Conservation (phyloP, 2,113 vertebrate genomes). For the Poeciliopsis retropinna region DNA sequence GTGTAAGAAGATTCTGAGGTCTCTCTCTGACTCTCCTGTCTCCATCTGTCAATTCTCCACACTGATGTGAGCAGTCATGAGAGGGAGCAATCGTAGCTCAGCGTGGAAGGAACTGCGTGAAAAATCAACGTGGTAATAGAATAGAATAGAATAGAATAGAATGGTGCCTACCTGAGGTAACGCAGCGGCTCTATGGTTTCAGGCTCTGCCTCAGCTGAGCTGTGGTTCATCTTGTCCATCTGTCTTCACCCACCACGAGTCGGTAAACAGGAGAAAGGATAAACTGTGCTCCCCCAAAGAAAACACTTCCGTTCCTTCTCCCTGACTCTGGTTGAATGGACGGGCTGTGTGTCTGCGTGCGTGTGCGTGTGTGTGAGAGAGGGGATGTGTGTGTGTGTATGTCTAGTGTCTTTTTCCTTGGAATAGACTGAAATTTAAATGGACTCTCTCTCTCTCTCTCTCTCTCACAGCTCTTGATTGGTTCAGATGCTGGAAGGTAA, state of each 20-base stretch:
- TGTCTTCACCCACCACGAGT: constrained; percentile 47
- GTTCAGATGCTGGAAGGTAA: constrained; percentile 50
- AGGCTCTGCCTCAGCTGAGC: constrained; percentile 76
- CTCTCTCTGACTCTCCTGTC: constrained; percentile 4
- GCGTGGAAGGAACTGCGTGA: too few species aligned
- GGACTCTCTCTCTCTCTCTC: constrained; percentile 13
- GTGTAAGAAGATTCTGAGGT: neutral
- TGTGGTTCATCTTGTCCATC: constrained; percentile 82
- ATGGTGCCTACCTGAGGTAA: constrained; percentile 79
- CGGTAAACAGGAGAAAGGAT: constrained; percentile 42
- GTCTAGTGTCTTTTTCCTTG: constrained; percentile 10
- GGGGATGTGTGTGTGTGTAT: constrained; percentile 27
- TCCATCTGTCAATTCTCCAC: constrained; percentile 1
- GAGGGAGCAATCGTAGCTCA: too few species aligned
- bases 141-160: neutral
- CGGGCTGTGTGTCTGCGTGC: constrained; percentile 20
- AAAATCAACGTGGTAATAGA: neutral
- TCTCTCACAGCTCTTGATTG: constrained; percentile 50
- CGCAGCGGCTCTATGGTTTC: constrained; percentile 80
- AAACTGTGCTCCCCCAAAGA: constrained; percentile 45
- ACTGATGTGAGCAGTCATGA: neutral
- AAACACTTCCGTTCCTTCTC: constrained; percentile 44
- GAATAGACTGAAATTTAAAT: constrained; percentile 46
- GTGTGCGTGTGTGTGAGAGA: constrained; percentile 11
- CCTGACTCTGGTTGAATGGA: constrained; percentile 45